Evolutionary conservation across 2,797 vertebrate species (phyloP).

Genomic region (Smutsia gigantea): DNA sequence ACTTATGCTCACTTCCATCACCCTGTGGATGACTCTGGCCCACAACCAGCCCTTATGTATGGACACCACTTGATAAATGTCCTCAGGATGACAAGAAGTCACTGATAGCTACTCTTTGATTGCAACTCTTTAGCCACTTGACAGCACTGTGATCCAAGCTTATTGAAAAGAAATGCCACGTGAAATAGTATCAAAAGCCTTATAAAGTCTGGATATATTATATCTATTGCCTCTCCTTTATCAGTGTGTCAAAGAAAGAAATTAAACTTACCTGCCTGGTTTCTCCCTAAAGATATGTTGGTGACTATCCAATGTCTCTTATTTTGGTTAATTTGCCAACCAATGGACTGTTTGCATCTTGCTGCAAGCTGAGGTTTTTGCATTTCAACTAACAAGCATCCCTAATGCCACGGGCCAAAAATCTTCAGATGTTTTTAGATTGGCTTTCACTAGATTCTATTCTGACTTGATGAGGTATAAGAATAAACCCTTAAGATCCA

Average conservation of each 20-base stretch:
- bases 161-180: slow-evolving; percentile 60
- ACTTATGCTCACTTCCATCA: slow-evolving; percentile 56
- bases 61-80: slow-evolving; percentile 67
- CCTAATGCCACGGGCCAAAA: neutral
- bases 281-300: neutral
- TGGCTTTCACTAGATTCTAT: neutral
- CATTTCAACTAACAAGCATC: neutral
- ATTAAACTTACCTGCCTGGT: neutral
- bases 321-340: slow-evolving; percentile 9
- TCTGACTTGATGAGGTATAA: neutral
- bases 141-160: slow-evolving; percentile 50
- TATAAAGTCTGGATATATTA: slow-evolving; percentile 53
- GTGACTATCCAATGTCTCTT: neutral
- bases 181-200: slow-evolving; percentile 54
- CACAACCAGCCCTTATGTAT: neutral
- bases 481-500: neutral
- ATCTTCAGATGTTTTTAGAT: neutral
- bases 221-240: slow-evolving; percentile 14
- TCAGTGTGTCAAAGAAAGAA: slow-evolving; percentile 44
- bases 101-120: slow-evolving; percentile 68
- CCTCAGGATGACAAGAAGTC: slow-evolving; percentile 63
- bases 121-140: slow-evolving; percentile 66
- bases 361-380: neutral
- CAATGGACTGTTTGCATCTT: neutral
- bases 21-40: slow-evolving; percentile 19